Conservation (phyloP, 2,888 invertebrate species). For the Chalcis sispes region DNA sequence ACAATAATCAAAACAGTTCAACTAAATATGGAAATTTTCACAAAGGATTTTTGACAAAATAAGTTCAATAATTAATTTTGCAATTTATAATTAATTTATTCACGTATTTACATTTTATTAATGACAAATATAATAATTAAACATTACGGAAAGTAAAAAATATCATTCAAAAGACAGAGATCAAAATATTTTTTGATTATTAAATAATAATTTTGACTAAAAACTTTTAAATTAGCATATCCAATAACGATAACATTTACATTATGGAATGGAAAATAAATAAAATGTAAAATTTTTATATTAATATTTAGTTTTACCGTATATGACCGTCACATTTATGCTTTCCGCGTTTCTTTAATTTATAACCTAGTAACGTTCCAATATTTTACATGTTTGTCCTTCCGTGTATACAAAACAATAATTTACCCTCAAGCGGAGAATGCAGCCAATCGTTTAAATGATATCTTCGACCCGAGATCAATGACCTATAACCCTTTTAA, state of each 20-base stretch:
- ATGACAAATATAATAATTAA: background rate
- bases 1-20: no score
- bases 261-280: background rate
- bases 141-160: no score
- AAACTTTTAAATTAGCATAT: no score
- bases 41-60: no score
- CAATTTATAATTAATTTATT: background rate
- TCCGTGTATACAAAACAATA: background rate
- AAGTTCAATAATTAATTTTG: no score
- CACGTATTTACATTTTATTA: background rate
- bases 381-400: background rate
- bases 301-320: conserved; percentile 6
- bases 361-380: background rate
- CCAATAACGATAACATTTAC: no score
- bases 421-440: background rate
- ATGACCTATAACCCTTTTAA: background rate
- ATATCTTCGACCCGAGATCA: background rate
- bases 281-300: background rate
- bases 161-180: background rate
- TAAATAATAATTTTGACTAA: background rate
- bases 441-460: background rate
- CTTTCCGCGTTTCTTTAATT: background rate
- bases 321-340: conserved; percentile 19
- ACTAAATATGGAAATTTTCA: no score
- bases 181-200: background rate